Conservation (phyloP, 1,140 invertebrate species). For the Drosophila saltans region DNA sequence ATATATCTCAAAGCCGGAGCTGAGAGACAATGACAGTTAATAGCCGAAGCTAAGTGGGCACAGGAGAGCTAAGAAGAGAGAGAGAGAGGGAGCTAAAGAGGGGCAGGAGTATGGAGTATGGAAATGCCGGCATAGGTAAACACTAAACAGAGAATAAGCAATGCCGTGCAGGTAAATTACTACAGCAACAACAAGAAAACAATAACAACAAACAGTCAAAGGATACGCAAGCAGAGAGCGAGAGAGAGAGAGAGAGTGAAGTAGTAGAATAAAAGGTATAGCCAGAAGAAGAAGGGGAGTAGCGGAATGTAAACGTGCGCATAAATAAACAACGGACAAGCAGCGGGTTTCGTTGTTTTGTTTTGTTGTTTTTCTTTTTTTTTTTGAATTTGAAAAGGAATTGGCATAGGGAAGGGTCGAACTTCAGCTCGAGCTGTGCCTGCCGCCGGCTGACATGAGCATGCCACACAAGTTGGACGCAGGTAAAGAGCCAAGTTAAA, state of each 20-base stretch:
- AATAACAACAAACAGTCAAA: constrained; percentile 15
- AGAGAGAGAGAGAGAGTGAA: background rate
- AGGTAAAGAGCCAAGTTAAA: constrained; percentile 25
- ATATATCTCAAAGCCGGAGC: constrained; percentile 24
- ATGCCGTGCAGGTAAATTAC: constrained; percentile 66
- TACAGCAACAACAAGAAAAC: background rate
- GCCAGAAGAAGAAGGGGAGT: background rate
- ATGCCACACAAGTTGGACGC: constrained; percentile 66
- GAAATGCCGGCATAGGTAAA: constrained; percentile 48
- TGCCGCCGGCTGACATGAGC: constrained; percentile 61
- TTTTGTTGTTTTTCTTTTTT: constrained; percentile 21
- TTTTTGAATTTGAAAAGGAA: constrained; percentile 69
- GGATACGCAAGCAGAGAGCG: constrained; percentile 21
- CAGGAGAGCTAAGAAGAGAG: constrained; percentile 19
- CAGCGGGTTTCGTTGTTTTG: constrained; percentile 58
- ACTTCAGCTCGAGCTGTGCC: constrained; percentile 16
- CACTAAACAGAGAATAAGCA: constrained; percentile 40
- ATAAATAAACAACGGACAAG: constrained; percentile 57
- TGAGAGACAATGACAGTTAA: constrained; percentile 66
- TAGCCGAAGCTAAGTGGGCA: constrained; percentile 58
- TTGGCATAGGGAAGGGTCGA: constrained; percentile 31
- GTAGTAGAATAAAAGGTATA: background rate
- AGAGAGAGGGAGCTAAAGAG: background rate
- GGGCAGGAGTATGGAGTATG: constrained; percentile 16
- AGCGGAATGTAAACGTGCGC: constrained; percentile 54